Conservation (phyloP, 1,140 invertebrate species). For the Streblospio benedicti region DNA sequence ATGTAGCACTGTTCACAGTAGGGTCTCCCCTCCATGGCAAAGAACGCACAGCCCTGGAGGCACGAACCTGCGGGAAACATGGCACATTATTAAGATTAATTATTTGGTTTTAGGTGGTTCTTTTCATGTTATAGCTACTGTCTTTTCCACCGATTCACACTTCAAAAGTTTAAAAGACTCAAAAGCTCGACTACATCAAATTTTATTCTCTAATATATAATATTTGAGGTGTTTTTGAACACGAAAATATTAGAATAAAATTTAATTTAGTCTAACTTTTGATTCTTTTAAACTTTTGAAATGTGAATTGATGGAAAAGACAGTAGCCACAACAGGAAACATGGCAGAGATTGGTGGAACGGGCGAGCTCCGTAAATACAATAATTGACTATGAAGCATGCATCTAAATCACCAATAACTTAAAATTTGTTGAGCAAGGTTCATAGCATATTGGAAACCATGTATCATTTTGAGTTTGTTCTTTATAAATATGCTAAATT, state of each 20-base stretch:
- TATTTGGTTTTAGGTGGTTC: neutral
- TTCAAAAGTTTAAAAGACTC: neutral
- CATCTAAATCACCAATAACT: too few relatives aligned
- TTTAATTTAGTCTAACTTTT: too few relatives aligned
- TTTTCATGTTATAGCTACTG: neutral
- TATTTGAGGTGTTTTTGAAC: neutral
- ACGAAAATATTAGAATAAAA: neutral
- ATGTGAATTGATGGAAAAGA: too few relatives aligned
- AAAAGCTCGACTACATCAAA: neutral
- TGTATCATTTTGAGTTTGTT: too few relatives aligned
- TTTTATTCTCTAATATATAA: neutral
- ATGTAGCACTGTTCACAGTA: constrained; percentile 92
- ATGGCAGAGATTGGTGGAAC: too few relatives aligned
- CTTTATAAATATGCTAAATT: too few relatives aligned
- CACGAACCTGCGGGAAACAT: constrained; percentile 54
- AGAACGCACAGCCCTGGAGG: constrained; percentile 90
- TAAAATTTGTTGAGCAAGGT: too few relatives aligned
- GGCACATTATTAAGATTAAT: neutral
- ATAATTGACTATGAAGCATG: too few relatives aligned
- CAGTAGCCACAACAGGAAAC: too few relatives aligned
- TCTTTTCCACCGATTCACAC: neutral
- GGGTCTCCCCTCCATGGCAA: constrained; percentile 83
- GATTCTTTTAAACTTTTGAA: too few relatives aligned
- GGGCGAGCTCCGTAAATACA: too few relatives aligned
- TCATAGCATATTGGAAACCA: too few relatives aligned